These are phyloP conservation scores for Pseudochirops cupreus DNA, from an alignment of 2,797 vertebrate genomes.

Conservation along the genomic window DNA sequence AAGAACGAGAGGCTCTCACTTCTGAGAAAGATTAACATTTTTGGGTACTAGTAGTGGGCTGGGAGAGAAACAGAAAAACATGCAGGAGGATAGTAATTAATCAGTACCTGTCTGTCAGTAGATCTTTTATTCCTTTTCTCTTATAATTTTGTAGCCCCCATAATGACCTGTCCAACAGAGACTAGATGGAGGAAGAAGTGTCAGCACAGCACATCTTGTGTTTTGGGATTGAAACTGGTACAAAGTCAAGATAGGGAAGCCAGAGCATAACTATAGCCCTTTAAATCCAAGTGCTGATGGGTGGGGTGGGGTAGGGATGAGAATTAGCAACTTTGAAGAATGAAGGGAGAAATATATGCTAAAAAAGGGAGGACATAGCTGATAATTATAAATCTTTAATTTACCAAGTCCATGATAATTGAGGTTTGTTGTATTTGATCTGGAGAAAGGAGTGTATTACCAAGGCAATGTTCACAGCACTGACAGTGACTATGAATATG, in stretches of 20 bases:
- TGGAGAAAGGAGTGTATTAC: not conserved
- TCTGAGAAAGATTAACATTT: not conserved
- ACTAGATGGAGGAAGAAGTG: not conserved
- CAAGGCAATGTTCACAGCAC: too few species aligned
- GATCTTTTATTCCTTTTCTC: not conserved
- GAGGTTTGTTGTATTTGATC: not conserved
- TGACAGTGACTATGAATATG: too few species aligned
- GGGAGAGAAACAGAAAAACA: slow-evolving; percentile 12
- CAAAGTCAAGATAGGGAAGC: not conserved
- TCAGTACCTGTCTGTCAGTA: fast-evolving
- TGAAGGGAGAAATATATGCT: not conserved
- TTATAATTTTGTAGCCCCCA: not conserved
- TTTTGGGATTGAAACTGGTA: not conserved
- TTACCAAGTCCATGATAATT: not conserved
- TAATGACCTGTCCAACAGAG: not conserved
- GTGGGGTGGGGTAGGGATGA: not conserved
- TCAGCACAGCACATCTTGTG: not conserved
- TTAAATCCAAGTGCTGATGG: not conserved
- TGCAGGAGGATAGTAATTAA: not conserved
- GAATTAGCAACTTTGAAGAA: slow-evolving; percentile 14
- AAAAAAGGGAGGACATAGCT: not conserved
- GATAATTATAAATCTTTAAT: not conserved
- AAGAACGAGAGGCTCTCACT: not conserved
- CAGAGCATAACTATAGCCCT: not conserved
- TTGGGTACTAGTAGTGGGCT: not conserved